Base-by-base conservation (phyloP, 2,113 vertebrate species). In the Verasper variegatus region DNA sequence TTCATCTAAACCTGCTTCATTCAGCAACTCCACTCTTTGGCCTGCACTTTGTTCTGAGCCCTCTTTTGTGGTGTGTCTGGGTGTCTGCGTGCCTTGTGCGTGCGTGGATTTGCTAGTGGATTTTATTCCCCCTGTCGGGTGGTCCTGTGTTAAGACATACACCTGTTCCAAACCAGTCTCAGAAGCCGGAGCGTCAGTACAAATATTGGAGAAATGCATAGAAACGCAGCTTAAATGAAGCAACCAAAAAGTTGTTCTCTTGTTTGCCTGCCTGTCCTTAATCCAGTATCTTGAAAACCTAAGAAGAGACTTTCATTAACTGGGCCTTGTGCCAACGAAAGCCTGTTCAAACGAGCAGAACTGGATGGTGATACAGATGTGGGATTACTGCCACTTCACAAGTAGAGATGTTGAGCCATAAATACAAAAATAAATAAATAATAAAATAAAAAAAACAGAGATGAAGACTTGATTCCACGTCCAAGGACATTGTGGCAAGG, bases 1-100 rank as follows among this genome's bases (percentile, higher is more conserved):
- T 92, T 90, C 78, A 91, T 91, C 87, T 87, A 75, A 89, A 88
- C 77, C 83, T 71, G 75, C 76, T 74, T 82, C 80, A 85, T 91
- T 92, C 86, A 89, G 76, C 75, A 64, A 75, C 71, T 83, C 62
- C 67, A 47, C 76, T 82, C 80, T 73, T 47, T 66, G 78, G 23
- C 73, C 66, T 73, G 60, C 54, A 78, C 81, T 84, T 69, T 78
- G 61, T 68, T 82, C 72, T 15, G 54, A 86, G 71, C 40, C 51
- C 56, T 51, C 75, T 71, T 89, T 83, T 87, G 76, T 89, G 74
- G 51, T 63, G 57, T 58, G 21, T 72, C 51, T 74, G 71, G 68
- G 54, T 74, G 71, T 79, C 54, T 27, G 20, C 63, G 23, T 52
- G 54, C 20, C 58, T 58, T 62, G 57, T 74, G 27, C 26, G 49